A percentile compares a stretch with the other conserved stretches of the same genome.
phyloP scores from a whole-genome alignment of 2,888 invertebrate species.

The Norana najaformis region DNA sequence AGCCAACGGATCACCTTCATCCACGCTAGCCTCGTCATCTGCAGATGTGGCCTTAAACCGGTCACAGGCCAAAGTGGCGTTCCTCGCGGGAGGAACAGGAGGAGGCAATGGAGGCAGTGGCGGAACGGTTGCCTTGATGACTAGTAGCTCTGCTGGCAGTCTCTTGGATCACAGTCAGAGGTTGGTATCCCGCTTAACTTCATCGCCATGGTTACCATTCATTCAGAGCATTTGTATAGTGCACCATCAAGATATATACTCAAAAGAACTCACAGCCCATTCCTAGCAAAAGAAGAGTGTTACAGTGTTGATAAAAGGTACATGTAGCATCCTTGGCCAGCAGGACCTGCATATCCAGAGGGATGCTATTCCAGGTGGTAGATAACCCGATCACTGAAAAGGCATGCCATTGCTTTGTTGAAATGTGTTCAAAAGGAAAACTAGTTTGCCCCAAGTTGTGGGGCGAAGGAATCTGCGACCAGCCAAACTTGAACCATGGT shows the following conservation, averaged over 20 bases:
- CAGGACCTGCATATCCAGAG: too few relatives aligned
- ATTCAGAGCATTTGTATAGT: background rate
- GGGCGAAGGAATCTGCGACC: too few relatives aligned
- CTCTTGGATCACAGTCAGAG: background rate
- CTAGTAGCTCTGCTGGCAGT: background rate
- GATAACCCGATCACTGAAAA: too few relatives aligned
- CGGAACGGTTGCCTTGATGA: background rate
- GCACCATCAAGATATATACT: background rate
- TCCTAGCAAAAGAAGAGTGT: background rate
- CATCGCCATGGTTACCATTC: background rate
- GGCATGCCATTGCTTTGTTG: too few relatives aligned
- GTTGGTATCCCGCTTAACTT: background rate
- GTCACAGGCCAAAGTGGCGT: background rate
- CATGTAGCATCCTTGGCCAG: too few relatives aligned
- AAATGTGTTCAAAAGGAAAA: too few relatives aligned
- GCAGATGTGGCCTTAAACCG: background rate
- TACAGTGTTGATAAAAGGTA: background rate
- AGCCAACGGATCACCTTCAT: background rate
- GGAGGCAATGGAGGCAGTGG: background rate
- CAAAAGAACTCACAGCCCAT: background rate
- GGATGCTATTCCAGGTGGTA: too few relatives aligned
- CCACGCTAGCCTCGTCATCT: background rate
- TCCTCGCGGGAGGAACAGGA: background rate
- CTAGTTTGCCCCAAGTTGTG: too few relatives aligned
- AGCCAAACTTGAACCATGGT: too few relatives aligned